These are phyloP conservation scores for Cossypha caffra DNA, from an alignment of 2,797 vertebrate genomes.

Conservation along the genomic window DNA sequence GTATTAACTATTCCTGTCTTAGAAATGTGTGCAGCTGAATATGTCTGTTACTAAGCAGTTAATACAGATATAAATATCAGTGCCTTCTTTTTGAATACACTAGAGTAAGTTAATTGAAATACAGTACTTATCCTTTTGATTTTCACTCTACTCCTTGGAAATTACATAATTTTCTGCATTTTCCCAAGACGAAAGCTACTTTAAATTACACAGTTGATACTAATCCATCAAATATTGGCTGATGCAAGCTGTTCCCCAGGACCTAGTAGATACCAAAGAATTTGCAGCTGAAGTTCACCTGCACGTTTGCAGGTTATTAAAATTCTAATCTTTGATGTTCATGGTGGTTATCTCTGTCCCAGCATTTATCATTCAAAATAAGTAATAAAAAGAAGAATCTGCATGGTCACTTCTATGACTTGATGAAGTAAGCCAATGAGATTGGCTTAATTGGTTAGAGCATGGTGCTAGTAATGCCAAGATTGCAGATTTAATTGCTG, in stretches of 20 bases:
- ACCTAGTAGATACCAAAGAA: not conserved
- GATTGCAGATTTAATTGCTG: rapidly evolving
- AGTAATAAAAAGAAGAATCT: not conserved
- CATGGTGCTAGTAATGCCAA: not conserved
- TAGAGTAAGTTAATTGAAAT: not conserved
- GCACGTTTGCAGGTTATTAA: not conserved
- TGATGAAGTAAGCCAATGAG: not conserved
- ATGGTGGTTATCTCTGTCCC: not conserved
- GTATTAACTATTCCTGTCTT: not conserved
- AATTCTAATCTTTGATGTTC: not conserved
- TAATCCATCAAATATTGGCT: not conserved
- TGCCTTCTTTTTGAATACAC: not conserved
- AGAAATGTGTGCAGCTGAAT: not conserved
- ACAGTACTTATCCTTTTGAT: not conserved
- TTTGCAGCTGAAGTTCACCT: not conserved
- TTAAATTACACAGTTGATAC: not conserved
- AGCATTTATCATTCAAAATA: not conserved
- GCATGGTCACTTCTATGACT: not conserved
- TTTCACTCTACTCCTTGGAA: not conserved
- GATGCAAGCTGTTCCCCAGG: not conserved
- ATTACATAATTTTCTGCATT: rapidly evolving
- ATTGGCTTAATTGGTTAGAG: rapidly evolving
- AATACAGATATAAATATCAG: not conserved
- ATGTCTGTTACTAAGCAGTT: not conserved
- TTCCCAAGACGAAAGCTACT: not conserved